These are phyloP conservation scores for Hirundichthys speculiger DNA, from an alignment of 2,113 vertebrate species.

Conservation along the genomic window DNA sequence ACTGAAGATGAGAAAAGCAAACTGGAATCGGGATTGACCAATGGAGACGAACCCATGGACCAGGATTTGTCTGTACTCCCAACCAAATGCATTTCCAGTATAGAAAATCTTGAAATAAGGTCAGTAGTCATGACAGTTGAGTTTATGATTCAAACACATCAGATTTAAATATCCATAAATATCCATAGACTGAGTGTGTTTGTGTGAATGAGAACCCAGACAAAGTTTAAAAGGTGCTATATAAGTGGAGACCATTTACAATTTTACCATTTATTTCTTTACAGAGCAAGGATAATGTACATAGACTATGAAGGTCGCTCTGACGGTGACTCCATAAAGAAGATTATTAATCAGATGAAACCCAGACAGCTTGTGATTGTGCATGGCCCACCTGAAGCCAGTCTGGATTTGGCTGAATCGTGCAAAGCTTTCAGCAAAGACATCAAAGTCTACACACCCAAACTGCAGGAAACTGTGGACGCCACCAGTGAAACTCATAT, in stretches of 20 bases:
- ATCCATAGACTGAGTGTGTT: no score
- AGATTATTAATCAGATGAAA: constrained; percentile 99
- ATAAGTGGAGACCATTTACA: no score
- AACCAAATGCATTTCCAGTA: constrained; percentile 92
- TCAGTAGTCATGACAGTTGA: constrained; percentile 69
- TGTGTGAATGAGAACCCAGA: no score
- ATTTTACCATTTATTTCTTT: constrained; percentile 11
- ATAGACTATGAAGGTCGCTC: constrained; percentile 99
- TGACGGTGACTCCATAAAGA: constrained; percentile 98
- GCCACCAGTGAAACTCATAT: constrained; percentile 98
- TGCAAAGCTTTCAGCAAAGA: constrained; percentile 98
- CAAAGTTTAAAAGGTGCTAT: no score
- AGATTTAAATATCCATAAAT: no score
- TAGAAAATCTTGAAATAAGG: constrained; percentile 96
- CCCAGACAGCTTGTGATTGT: constrained; percentile 95
- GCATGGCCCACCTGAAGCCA: constrained; percentile 94
- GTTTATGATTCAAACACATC: no score
- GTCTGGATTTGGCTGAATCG: constrained; percentile 93
- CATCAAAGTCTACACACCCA: constrained; percentile 97
- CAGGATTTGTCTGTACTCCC: constrained; percentile 97
- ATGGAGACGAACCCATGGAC: constrained; percentile 98
- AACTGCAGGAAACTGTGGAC: constrained; percentile 95
- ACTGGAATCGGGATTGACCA: constrained; percentile 91
- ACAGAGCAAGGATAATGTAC: constrained; percentile 92
- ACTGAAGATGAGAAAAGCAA: constrained; percentile 98